Percentiles rank a stretch among this genome's conserved stretches.
phyloP scores from a whole-genome alignment of 2,113 vertebrate species.

The Fukomys damarensis region DNA sequence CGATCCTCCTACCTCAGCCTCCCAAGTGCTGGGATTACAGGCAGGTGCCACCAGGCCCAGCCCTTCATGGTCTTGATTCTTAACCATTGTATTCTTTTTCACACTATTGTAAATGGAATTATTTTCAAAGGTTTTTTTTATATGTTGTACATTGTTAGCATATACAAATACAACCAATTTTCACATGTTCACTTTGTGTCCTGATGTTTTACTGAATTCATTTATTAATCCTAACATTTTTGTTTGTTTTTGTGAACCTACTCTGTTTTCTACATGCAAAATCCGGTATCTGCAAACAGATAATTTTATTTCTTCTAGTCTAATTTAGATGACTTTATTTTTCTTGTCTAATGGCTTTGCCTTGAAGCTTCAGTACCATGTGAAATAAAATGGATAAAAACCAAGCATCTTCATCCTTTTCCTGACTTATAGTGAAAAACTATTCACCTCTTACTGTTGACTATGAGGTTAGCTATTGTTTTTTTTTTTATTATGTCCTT shows the following conservation, averaged over 20 bases:
- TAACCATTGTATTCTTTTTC: not conserved
- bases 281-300: not conserved
- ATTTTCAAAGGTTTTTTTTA: not conserved
- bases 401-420: not conserved
- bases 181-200: not conserved
- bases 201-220: not conserved
- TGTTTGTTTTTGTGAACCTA: not conserved
- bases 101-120: not conserved
- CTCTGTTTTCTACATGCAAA: not conserved
- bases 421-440: not conserved
- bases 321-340: not conserved
- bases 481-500: not conserved
- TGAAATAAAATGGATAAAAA: not conserved
- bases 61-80: not conserved
- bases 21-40: too few relatives aligned
- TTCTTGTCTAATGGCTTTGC: not conserved
- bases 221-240: not conserved
- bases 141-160: not conserved
- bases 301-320: not conserved
- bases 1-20: too few relatives aligned
- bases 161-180: not conserved
- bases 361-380: not conserved
- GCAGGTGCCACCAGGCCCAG: too few relatives aligned
- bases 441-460: not conserved
- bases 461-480: not conserved